Conservation (phyloP, 2,113 vertebrate genomes). For the Entosphenus tridentatus region DNA sequence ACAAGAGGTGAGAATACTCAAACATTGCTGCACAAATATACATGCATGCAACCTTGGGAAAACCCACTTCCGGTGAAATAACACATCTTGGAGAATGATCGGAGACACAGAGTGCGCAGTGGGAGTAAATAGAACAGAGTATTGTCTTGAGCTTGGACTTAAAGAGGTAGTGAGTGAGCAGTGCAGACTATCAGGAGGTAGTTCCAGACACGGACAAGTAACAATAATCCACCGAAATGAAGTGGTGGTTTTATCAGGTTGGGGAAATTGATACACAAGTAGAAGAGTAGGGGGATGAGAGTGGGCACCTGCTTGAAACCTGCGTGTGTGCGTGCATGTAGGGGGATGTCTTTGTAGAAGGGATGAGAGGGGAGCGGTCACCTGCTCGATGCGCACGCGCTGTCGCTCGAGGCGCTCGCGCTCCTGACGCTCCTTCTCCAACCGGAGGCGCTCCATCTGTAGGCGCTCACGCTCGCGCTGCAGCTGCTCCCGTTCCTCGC, state of each 20-base stretch:
- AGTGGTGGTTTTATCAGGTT: not conserved
- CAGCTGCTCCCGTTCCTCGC: slow-evolving; percentile 68
- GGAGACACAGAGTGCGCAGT: too few species aligned
- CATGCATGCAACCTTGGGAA: too few species aligned
- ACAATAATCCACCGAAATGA: not conserved
- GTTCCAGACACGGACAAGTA: slow-evolving; percentile 9
- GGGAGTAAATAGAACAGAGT: too few species aligned
- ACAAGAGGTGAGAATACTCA: too few species aligned
- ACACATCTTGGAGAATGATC: too few species aligned
- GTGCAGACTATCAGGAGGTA: not conserved
- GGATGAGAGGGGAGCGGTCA: slow-evolving; percentile 12
- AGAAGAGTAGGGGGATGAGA: not conserved
- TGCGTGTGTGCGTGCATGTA: too few species aligned
- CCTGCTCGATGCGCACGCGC: slow-evolving; percentile 84
- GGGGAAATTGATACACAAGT: slow-evolving; percentile 11
- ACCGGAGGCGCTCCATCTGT: slow-evolving; percentile 78
- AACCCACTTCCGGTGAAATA: too few species aligned
- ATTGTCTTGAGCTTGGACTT: too few species aligned
- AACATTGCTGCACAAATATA: too few species aligned
- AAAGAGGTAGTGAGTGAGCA: too few species aligned
- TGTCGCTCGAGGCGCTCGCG: slow-evolving; percentile 79
- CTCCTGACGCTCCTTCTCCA: slow-evolving; percentile 82
- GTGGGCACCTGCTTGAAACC: not conserved
- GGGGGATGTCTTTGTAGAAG: not conserved
- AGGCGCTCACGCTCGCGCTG: slow-evolving; percentile 68